A percentile compares a stretch with the other conserved stretches of the same genome.
Conservation (phyloP, 2,888 invertebrate species). For the Drepanosiphum platanoidis region DNA sequence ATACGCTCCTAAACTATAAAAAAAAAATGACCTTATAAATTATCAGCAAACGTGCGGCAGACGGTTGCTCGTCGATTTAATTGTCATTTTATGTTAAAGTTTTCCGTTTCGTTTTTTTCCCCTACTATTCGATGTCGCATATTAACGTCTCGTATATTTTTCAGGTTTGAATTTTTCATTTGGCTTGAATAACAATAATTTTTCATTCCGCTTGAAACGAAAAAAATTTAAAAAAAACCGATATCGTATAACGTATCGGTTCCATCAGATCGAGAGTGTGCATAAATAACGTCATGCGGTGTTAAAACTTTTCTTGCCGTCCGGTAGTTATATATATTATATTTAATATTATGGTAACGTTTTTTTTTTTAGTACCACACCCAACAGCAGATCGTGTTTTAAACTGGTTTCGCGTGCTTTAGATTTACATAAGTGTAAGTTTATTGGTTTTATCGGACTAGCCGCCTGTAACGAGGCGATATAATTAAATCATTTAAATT, state of each 20-base stretch:
- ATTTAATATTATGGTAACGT: neutral
- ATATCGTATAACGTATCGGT: too few relatives aligned
- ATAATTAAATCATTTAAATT: neutral
- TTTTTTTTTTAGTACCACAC: conserved; percentile 15
- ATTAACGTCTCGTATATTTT: neutral
- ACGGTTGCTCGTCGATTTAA: neutral
- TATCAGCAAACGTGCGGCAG: neutral
- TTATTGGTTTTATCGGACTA: neutral
- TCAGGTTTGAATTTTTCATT: too few relatives aligned
- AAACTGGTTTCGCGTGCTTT: conserved; percentile 17
- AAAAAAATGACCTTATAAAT: neutral
- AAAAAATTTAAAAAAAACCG: too few relatives aligned
- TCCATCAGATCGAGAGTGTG: too few relatives aligned
- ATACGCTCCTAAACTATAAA: neutral
- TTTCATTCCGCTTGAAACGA: too few relatives aligned
- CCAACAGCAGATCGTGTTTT: neutral
- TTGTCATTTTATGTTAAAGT: neutral
- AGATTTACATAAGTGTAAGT: neutral
- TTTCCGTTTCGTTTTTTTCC: neutral
- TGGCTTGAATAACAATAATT: too few relatives aligned
- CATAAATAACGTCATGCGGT: neutral
- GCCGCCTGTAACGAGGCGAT: neutral
- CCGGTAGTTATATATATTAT: neutral
- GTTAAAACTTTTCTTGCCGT: neutral
- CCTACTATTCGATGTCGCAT: too few relatives aligned